Conservation (phyloP, 2,888 invertebrate genomes). For the Eurois occulta region DNA sequence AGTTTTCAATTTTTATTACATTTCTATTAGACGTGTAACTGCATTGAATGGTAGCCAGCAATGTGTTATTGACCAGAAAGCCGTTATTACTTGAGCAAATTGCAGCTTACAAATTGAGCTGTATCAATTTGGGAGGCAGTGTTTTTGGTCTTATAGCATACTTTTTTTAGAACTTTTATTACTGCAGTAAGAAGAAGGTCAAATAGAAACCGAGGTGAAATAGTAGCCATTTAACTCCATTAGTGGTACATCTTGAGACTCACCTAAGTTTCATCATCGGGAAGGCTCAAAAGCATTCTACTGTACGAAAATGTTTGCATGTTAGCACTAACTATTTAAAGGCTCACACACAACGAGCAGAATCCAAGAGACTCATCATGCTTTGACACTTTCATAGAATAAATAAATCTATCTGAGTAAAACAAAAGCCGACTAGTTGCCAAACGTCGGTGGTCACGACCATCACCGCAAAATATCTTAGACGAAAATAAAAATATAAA, state of each 20-base stretch:
- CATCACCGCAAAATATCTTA: background rate
- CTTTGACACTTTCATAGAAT: too few relatives aligned
- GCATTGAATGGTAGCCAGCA: slow-evolving; percentile 22
- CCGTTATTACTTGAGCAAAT: slow-evolving; percentile 27
- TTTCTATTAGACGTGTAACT: slow-evolving; percentile 25
- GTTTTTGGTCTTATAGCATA: background rate
- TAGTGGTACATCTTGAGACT: background rate
- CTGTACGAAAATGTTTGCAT: background rate
- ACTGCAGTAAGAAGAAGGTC: background rate
- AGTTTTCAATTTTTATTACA: slow-evolving; percentile 35
- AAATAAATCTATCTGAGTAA: background rate
- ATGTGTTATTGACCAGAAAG: slow-evolving; percentile 3
- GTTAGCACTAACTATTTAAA: background rate
- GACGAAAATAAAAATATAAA: background rate
- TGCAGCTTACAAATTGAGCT: slow-evolving; percentile 3
- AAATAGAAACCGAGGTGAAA: background rate
- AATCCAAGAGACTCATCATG: background rate
- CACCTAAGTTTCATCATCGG: background rate
- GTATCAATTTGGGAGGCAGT: background rate
- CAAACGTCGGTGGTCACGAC: background rate
- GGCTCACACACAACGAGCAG: too few relatives aligned
- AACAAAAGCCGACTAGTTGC: background rate
- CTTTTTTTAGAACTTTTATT: background rate
- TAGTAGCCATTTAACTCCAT: background rate
- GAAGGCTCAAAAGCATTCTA: background rate